Evolutionary conservation across 2,888 invertebrate species (phyloP), one percentile per base, ranked within the genome.

Genomic region (Yponomeuta sedellus): DNA sequence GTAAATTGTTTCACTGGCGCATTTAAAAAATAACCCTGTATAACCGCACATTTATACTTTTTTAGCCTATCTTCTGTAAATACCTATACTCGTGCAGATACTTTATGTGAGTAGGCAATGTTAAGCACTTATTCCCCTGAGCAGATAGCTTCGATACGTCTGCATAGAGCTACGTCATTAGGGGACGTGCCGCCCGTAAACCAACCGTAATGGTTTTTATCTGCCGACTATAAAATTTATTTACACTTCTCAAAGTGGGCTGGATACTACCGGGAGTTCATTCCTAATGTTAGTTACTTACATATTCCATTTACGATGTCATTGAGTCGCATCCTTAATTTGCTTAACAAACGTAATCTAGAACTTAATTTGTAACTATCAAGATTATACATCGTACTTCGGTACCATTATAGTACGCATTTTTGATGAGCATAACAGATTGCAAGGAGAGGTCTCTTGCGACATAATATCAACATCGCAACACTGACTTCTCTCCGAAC

Each of bases 211-310:
- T 87, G 84, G 82, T 77, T 81, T 88, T 86, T 88, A 88, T 90
- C 88, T 86, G 75, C 73, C 79, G 44, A 77, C 86, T 84, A 85
- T 88, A 88, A 88, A 88, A 85, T 85, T 80, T 87, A 87, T 87
- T 86, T 85, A 87, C 86, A 81, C 83, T 76, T 84, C 81, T 77
- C 75, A 75, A 71, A 75, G 71, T 80, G 77, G 25, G 62, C n/a
- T 64, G 19, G 12, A 44, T 77, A 80, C 80, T 77, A 80, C 81
- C 74, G 77, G 70, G 75, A 77, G 75, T 75, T 76, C 77, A 78
- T 79, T 79, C 76, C 71, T 78, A 81, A 81, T 81, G 80, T 72
- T 74, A 72, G 71, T 69, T 76, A 71, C 74, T 5, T 34, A 75
- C 70, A 69, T 56, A 20, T 61, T 61, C 28, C 34, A 16, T 25